Percentiles rank a stretch among this genome's conserved stretches.
phyloP scores from a whole-genome alignment of 2,888 invertebrate genomes.

The Diachrysia chrysitis region DNA sequence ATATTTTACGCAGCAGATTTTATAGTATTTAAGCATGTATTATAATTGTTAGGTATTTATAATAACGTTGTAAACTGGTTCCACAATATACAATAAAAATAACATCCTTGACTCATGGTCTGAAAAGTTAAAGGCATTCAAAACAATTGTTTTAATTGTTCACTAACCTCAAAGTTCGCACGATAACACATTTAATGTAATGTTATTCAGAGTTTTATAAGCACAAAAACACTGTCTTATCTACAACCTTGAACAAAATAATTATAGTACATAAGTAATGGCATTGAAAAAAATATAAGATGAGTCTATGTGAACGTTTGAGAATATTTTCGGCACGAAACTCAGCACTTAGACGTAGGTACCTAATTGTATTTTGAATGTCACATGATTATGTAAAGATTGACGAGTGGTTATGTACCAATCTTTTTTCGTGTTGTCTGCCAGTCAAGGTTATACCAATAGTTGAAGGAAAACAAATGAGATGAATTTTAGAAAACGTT shows the following conservation, averaged over 20 bases:
- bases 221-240: conserved; percentile 52
- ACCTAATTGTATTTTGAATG: conserved; percentile 56
- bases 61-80: not conserved
- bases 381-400: conserved; percentile 46
- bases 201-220: conserved; percentile 35
- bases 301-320: conserved; percentile 26
- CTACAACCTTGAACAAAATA: conserved; percentile 58
- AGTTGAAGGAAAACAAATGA: not conserved
- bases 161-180: conserved; percentile 49
- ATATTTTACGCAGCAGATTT: not conserved
- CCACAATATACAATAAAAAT: not conserved
- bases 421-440: conserved; percentile 18
- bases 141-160: conserved; percentile 52
- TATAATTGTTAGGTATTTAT: not conserved
- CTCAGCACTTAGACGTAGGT: conserved; percentile 22
- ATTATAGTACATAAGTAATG: conserved; percentile 35
- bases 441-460: conserved; percentile 15
- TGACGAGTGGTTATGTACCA: conserved; percentile 12
- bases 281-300: conserved; percentile 54
- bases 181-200: conserved; percentile 40
- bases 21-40: not conserved
- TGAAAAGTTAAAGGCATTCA: conserved; percentile 20
- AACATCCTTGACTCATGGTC: conserved; percentile 5
- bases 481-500: not conserved
- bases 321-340: conserved; percentile 38